Evolutionary conservation across 2,113 vertebrate genomes (phyloP).

Genomic region (Ochotona curzoniae): DNA sequence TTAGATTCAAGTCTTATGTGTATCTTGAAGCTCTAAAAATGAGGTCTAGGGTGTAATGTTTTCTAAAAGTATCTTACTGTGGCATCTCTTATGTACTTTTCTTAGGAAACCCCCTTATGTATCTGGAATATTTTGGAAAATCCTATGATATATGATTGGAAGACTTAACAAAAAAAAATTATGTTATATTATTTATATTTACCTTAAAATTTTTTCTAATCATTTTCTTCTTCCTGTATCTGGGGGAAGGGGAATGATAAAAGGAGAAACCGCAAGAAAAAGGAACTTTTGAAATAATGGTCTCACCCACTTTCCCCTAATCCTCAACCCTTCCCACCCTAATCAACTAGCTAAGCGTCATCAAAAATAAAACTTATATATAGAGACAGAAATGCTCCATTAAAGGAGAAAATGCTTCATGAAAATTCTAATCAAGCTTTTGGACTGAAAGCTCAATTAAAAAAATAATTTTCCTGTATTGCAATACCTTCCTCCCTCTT

Average conservation of each 20-base stretch:
- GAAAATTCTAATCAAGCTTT: constrained; percentile 4
- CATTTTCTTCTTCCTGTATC: too few species aligned
- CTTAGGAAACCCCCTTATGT: neutral
- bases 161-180: neutral
- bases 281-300: too few species aligned
- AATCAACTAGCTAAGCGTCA: too few species aligned
- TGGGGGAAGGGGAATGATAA: too few species aligned
- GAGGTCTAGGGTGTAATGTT: neutral
- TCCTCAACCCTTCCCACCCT: too few species aligned
- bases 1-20: neutral
- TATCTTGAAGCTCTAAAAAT: neutral
- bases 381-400: too few species aligned
- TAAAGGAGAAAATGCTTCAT: too few species aligned
- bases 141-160: neutral
- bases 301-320: too few species aligned
- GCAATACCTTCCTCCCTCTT: neutral
- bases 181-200: constrained; percentile 24
- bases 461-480: neutral
- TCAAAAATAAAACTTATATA: too few species aligned
- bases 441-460: neutral
- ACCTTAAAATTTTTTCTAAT: neutral
- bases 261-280: too few species aligned
- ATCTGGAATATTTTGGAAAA: constrained; percentile 15
- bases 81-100: neutral
- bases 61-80: neutral